Evolutionary conservation across 2,888 invertebrate genomes (phyloP).

Genomic region (Rhyacophila evoluta): DNA sequence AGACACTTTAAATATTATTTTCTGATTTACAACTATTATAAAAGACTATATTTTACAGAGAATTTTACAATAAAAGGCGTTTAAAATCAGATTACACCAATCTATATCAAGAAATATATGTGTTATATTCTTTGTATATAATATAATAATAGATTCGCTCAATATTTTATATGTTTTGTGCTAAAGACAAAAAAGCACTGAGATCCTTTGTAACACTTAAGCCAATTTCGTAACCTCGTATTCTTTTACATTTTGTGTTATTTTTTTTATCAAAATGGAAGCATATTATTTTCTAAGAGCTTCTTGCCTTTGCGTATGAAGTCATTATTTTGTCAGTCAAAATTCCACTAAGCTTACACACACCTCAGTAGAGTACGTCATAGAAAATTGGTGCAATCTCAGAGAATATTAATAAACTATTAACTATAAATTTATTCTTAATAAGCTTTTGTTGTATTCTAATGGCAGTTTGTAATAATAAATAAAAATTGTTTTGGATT

Average conservation of each 20-base stretch:
- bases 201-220: background rate
- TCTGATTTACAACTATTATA: background rate
- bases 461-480: no score
- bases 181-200: constrained; percentile 19
- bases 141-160: background rate
- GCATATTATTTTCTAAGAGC: constrained; percentile 8
- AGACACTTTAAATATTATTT: constrained; percentile 15
- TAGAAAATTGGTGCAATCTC: background rate
- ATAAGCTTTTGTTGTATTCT: no score
- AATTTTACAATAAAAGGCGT: constrained; percentile 11
- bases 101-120: constrained; percentile 8
- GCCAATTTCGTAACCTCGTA: background rate
- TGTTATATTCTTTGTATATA: background rate
- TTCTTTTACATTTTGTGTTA: constrained; percentile 1
- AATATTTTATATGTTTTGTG: background rate
- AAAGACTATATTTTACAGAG: constrained; percentile 3
- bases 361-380: background rate
- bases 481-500: no score
- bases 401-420: background rate
- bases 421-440: no score
- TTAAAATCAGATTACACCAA: background rate
- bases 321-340: constrained; percentile 2
- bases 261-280: background rate
- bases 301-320: constrained; percentile 5
- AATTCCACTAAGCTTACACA: background rate